Evolutionary conservation across 1,140 invertebrate genomes (phyloP), one percentile per base, ranked within the genome.

Genomic region (Drosophila ercepeae): DNA sequence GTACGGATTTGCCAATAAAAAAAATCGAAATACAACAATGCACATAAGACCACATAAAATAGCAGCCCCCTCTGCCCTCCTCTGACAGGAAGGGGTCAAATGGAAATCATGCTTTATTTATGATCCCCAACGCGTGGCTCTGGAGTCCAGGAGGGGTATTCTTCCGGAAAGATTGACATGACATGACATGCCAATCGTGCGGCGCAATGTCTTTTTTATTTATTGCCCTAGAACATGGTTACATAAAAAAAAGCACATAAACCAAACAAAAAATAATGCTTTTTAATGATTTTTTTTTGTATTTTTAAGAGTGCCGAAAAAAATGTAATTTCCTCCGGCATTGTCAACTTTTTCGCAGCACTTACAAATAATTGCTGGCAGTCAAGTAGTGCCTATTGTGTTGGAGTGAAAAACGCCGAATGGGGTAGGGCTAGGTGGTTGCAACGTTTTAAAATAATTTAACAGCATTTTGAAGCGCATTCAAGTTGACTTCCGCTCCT

Each of bases 381-480:
- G 82, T 86, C 82, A 86, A 86, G 81, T 73, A 78, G 65, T 68
- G 77, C 57, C 76, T 70, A 86, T 84, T 86, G 81, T 84, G 53
- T 61, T 46, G 14, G n/a, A 19, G 44, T n/a, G 11, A 51, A 18
- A 25, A n/a, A 14, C 36, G 36, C 36, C n/a, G 36, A 39, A 39
- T 39, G 32, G 19, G 14, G 6, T n/a, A 25, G 13, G 36, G 32
- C 19, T 53, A 16, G 52, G 25, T 50, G 63, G 55, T 59, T 74
- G 75, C 65, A 78, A 64, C 79, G 61, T 88, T 86, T 86, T 81
- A 81, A 86, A 86, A 86, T 86, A 86, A 86, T 86, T 86, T 86
- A 86, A 86, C 76, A 86, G 82, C 81, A 81, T 86, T 84, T 84
- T 73, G 82, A 76, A 84, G 63, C 76, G 81, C 81, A 84, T 84